These are phyloP conservation scores for Agraylea sexmaculata DNA, from an alignment of 1,140 invertebrate genomes.

Conservation along the genomic window DNA sequence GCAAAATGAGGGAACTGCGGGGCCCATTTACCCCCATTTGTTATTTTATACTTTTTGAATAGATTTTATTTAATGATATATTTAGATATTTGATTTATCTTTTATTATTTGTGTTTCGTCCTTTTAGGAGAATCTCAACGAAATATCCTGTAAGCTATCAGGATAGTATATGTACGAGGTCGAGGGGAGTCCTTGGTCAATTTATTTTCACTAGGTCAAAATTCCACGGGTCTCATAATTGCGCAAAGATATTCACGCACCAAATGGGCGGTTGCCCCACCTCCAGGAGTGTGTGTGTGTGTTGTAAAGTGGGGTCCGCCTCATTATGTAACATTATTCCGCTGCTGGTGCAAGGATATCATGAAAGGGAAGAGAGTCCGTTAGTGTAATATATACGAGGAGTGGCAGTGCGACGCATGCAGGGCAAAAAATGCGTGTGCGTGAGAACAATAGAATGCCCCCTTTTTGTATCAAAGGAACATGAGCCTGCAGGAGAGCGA, in stretches of 20 bases:
- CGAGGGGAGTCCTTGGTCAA: conserved; percentile 24
- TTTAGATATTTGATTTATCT: too few species aligned
- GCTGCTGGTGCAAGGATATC: too few species aligned
- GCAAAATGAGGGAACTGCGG: too few species aligned
- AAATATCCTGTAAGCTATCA: conserved; percentile 42
- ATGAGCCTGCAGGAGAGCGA: conserved; percentile 17
- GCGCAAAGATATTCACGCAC: conserved; percentile 3
- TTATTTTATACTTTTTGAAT: too few species aligned
- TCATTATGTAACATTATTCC: conserved; percentile 14
- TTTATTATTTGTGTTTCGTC: too few species aligned
- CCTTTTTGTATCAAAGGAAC: conserved; percentile 31
- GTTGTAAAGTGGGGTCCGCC: conserved; percentile 2
- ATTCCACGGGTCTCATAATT: conserved; percentile 17
- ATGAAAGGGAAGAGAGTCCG: too few species aligned
- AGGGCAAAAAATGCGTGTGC: conserved; percentile 31
- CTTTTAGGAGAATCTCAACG: conserved; percentile 32
- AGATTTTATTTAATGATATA: too few species aligned
- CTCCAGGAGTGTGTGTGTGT: neutral
- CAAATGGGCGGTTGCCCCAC: conserved; percentile 6
- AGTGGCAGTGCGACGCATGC: conserved; percentile 1
- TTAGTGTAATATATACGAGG: neutral
- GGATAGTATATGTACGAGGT: conserved; percentile 35
- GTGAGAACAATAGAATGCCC: conserved; percentile 42
- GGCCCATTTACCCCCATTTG: too few species aligned
- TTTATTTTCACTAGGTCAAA: conserved; percentile 23